A percentile compares a stretch with the other conserved stretches of the same genome.
These are phyloP conservation scores for Clistopyga incitator DNA, from an alignment of 2,888 invertebrate species.

Conservation along the genomic window DNA sequence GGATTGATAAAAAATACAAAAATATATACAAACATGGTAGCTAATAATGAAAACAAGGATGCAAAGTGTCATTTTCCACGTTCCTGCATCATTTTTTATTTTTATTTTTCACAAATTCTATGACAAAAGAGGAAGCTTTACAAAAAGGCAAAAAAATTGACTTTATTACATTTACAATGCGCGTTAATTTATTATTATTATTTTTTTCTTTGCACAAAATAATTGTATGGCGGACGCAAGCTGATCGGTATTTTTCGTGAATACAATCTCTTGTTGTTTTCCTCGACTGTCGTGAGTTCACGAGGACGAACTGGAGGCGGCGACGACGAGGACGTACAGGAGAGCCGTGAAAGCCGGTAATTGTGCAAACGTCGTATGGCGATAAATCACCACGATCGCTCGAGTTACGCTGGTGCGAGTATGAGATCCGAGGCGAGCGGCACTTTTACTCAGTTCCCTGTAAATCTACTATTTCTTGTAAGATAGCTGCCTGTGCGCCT, in stretches of 20 bases:
- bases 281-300: slow-evolving; percentile 5
- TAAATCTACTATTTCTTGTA: slow-evolving; percentile 78
- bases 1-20: no score
- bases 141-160: no score
- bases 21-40: no score
- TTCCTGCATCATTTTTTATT: no score
- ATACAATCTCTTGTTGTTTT: slow-evolving; percentile 35
- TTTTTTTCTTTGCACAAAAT: not conserved
- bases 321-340: slow-evolving; percentile 40
- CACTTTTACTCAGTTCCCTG: slow-evolving; percentile 73
- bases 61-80: no score
- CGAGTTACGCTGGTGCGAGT: slow-evolving; percentile 50
- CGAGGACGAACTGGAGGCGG: slow-evolving; percentile 27
- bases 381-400: slow-evolving; percentile 66
- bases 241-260: slow-evolving; percentile 7
- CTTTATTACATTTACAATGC: no score
- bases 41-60: no score
- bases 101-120: no score
- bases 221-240: slow-evolving; percentile 11
- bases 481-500: slow-evolving; percentile 42
- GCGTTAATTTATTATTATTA: no score
- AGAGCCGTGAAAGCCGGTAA: slow-evolving; percentile 63
- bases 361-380: slow-evolving; percentile 63
- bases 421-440: slow-evolving; percentile 70
- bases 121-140: no score